Conservation (phyloP, 1,140 invertebrate genomes). For the Aphelinus certus region DNA sequence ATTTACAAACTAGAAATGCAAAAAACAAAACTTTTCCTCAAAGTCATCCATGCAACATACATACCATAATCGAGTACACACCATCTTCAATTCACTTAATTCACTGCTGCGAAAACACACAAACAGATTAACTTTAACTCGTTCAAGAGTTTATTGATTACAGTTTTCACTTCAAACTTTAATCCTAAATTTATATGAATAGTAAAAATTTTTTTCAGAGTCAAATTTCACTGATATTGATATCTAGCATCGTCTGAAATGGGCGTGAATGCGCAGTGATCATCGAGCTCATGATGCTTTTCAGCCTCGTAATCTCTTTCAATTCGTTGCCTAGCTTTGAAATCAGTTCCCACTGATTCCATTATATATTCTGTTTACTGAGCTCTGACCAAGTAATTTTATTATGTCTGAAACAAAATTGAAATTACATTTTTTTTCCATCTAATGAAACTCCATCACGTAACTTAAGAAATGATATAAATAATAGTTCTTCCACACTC, state of each 20-base stretch:
- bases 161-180: conserved; percentile 21
- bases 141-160: background rate
- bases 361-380: conserved; percentile 79
- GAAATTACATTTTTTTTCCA: conserved; percentile 16
- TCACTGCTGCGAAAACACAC: conserved; percentile 16
- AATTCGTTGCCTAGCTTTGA: conserved; percentile 28
- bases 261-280: conserved; percentile 21
- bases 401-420: conserved; percentile 69
- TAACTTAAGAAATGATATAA: too few species aligned
- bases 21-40: conserved; percentile 29
- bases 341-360: conserved; percentile 69
- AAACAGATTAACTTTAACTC: conserved; percentile 7
- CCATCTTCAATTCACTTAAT: conserved; percentile 35
- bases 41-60: conserved; percentile 46
- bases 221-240: conserved; percentile 25
- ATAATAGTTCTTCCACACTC: too few species aligned
- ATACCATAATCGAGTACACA: conserved; percentile 37
- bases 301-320: conserved; percentile 40
- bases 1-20: conserved; percentile 39
- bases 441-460: background rate
- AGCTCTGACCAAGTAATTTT: conserved; percentile 74
- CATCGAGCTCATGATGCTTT: conserved; percentile 17
- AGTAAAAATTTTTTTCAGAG: conserved; percentile 10
- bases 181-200: conserved; percentile 5
- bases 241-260: background rate